Evolutionary conservation across 2,888 invertebrate species (phyloP).

Genomic region (Polietes domitor): DNA sequence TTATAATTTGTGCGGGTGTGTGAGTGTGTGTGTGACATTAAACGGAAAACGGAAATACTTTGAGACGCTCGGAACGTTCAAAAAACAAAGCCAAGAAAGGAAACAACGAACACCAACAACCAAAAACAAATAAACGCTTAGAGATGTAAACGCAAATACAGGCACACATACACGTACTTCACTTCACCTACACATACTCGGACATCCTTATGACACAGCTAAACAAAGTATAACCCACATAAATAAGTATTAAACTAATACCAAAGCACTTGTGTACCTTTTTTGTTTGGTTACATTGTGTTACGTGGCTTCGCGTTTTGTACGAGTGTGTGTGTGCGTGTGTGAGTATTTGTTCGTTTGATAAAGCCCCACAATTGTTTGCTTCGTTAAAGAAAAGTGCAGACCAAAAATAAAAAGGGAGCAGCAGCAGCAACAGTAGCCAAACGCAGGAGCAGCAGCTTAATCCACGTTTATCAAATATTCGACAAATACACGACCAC

Average conservation of each 20-base stretch:
- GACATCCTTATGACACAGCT: not conserved
- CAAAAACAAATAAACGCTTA: not conserved
- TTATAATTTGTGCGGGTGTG: not conserved
- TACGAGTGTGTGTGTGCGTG: not conserved
- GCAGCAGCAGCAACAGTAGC: not conserved
- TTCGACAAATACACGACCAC: too few relatives aligned
- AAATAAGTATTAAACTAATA: not conserved
- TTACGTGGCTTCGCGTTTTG: not conserved
- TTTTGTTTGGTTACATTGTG: not conserved
- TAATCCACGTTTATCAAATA: conserved; percentile 4
- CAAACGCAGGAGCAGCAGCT: not conserved
- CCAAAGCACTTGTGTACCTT: not conserved
- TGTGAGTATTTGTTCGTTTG: not conserved
- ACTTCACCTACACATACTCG: not conserved
- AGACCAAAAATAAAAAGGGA: not conserved
- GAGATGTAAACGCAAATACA: not conserved
- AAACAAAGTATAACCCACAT: not conserved
- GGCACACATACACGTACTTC: not conserved
- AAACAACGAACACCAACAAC: not conserved
- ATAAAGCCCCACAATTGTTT: not conserved
- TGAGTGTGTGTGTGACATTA: not conserved
- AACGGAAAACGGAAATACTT: not conserved
- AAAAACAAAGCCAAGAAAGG: not conserved
- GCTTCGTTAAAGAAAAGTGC: conserved; percentile 7
- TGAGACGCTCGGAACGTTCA: not conserved